These are phyloP conservation scores for Meriones psammophilus DNA, from an alignment of 2,797 vertebrate genomes.

Conservation along the genomic window DNA sequence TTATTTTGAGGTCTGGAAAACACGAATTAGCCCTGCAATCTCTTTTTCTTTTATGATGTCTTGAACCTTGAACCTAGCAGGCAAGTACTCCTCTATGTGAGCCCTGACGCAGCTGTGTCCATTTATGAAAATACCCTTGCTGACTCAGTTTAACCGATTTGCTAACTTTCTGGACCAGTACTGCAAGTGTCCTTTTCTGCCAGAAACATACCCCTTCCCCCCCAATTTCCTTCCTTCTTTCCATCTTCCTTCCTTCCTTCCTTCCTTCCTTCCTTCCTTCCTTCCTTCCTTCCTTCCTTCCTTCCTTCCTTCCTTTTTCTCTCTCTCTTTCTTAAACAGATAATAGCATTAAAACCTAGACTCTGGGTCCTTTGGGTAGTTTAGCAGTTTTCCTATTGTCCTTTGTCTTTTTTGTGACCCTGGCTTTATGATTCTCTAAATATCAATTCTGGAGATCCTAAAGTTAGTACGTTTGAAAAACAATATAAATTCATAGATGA, in stretches of 20 bases:
- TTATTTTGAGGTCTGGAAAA: background rate
- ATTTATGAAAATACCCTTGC: background rate
- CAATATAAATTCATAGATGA: slow-evolving; percentile 15
- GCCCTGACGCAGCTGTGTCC: background rate
- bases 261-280: background rate
- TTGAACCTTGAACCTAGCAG: background rate
- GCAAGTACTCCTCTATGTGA: background rate
- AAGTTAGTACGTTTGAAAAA: background rate
- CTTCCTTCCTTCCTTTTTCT: background rate
- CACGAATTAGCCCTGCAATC: background rate
- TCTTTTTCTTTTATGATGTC: background rate
- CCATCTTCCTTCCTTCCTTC: rapidly evolving
- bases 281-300: background rate
- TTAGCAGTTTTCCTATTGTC: background rate
- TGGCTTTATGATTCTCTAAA: background rate
- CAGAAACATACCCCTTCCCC: background rate
- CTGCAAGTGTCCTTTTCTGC: background rate
- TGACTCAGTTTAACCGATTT: background rate
- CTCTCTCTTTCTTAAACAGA: background rate
- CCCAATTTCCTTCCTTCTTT: background rate
- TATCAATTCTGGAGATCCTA: slow-evolving; percentile 7
- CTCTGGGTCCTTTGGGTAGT: background rate
- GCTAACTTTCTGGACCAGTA: background rate
- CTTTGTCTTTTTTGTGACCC: background rate
- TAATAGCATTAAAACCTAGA: background rate